A percentile compares a stretch with the other conserved stretches of the same genome.
Evolutionary conservation across 2,797 vertebrate species (phyloP).

Genomic region (Podarcis siculus): DNA sequence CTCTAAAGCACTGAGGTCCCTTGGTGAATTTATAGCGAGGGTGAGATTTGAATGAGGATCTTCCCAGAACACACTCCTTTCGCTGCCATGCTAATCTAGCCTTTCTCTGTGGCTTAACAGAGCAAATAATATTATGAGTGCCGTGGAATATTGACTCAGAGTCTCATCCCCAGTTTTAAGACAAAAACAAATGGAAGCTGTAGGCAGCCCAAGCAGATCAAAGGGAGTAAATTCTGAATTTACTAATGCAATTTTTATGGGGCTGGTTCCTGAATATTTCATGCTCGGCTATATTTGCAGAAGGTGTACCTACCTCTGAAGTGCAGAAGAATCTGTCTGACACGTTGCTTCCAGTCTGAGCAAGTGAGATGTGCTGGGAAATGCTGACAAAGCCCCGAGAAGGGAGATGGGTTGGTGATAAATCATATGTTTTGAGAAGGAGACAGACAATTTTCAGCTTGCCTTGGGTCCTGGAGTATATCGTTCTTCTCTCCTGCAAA

Average conservation of each 20-base stretch:
- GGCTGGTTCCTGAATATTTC: conserved; percentile 56
- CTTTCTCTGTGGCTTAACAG: not conserved
- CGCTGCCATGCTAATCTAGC: no score
- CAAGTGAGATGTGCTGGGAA: not conserved
- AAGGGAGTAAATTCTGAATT: conserved; percentile 27
- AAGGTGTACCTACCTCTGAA: conserved; percentile 21
- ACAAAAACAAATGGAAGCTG: conserved; percentile 51
- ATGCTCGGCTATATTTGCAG: conserved; percentile 37
- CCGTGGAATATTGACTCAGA: not conserved
- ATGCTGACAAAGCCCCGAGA: not conserved
- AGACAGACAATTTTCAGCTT: not conserved
- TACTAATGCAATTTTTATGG: conserved; percentile 41
- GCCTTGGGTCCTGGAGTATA: not conserved
- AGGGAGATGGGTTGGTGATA: not conserved
- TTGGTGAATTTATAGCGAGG: no score
- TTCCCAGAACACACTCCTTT: not conserved
- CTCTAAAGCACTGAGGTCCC: not conserved
- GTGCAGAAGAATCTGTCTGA: conserved; percentile 1
- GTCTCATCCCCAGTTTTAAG: not conserved
- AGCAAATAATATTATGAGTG: not conserved
- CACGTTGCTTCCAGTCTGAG: not conserved
- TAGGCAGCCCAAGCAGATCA: conserved; percentile 57
- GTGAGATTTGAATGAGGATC: not conserved
- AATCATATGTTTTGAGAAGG: not conserved
- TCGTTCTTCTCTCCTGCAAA: not conserved